Conservation (phyloP, 2,797 vertebrate genomes). For the Schizopygopsis pylzovi region DNA sequence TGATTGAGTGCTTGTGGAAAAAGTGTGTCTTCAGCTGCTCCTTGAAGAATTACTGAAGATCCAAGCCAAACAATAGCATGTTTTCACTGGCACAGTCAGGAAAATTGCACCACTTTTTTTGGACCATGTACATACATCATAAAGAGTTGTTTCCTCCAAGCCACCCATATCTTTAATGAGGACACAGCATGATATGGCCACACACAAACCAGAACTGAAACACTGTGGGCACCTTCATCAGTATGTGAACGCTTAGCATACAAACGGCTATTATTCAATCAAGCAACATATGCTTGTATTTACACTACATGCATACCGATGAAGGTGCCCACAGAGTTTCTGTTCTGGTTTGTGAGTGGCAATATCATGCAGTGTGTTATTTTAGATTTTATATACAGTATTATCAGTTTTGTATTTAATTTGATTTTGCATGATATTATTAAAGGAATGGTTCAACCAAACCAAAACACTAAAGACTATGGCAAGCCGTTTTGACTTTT, state of each 20-base stretch:
- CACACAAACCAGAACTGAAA: background rate
- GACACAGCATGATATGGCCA: background rate
- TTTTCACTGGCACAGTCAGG: background rate
- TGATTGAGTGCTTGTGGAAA: background rate
- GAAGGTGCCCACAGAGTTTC: background rate
- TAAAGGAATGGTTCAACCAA: background rate
- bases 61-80: background rate
- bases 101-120: background rate
- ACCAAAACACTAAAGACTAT: too few relatives aligned
- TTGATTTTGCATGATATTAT: background rate
- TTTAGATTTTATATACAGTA: background rate
- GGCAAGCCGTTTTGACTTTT: too few relatives aligned
- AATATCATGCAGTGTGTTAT: background rate
- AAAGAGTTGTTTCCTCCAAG: background rate
- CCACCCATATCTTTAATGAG: slow-evolving; percentile 1
- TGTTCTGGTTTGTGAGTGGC: background rate
- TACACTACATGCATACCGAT: background rate
- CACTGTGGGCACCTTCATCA: background rate
- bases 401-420: background rate
- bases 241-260: background rate
- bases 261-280: background rate
- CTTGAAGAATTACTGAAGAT: background rate
- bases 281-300: background rate
- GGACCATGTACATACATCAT: background rate
- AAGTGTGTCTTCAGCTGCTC: background rate